Percentiles rank a stretch among this genome's conserved stretches.
Evolutionary conservation across 2,888 invertebrate genomes (phyloP).

Genomic region (Drosophila multiciliata): DNA sequence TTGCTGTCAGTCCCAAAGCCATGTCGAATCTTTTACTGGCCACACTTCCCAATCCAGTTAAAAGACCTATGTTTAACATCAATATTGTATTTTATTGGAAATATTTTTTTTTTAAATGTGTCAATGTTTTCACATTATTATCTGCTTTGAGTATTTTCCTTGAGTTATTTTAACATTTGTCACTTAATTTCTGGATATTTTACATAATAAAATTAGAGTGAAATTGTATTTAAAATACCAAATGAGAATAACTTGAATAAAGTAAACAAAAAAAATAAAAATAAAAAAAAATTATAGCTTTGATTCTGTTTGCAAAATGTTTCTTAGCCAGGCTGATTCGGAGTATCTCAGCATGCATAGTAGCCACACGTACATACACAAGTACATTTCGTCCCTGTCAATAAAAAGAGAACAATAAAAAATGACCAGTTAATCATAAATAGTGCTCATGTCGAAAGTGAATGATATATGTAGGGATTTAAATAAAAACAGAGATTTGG

Average conservation of each 20-base stretch:
- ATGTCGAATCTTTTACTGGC: neutral
- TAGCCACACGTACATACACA: too few species aligned
- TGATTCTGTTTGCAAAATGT: too few species aligned
- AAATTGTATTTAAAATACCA: conserved; percentile 1
- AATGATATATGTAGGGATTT: neutral
- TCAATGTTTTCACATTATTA: neutral
- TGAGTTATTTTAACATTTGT: neutral
- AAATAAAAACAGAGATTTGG: neutral
- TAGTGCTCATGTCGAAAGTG: neutral
- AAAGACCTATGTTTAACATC: neutral
- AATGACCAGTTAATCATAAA: neutral
- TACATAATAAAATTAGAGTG: neutral
- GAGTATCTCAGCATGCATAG: too few species aligned
- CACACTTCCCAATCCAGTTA: neutral
- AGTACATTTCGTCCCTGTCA: conserved; percentile 32
- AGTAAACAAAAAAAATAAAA: too few species aligned
- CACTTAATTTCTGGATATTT: neutral
- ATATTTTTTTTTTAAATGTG: neutral
- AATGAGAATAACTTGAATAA: neutral
- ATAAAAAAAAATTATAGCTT: too few species aligned
- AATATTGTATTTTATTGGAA: conserved; percentile 3
- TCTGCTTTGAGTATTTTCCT: neutral
- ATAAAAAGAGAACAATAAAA: neutral
- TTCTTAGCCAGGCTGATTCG: too few species aligned
- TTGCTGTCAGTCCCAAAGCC: neutral